Percentiles rank a stretch among this genome's conserved stretches.
phyloP scores from a whole-genome alignment of 2,888 invertebrate genomes.

The Lasioglossum vierecki region DNA sequence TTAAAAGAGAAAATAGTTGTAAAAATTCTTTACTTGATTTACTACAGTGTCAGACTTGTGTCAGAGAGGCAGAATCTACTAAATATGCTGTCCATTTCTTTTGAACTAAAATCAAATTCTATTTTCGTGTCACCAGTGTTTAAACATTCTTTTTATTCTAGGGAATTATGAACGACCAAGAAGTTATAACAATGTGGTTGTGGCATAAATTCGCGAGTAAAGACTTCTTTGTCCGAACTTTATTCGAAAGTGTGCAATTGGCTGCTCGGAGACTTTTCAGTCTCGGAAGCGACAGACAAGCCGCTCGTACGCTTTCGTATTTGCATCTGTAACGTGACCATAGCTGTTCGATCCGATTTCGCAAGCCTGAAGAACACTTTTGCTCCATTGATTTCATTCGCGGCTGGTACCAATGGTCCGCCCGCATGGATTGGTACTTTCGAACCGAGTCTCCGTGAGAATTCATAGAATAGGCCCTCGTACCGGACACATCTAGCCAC shows the following conservation, averaged over 20 bases:
- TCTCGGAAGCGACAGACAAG: slow-evolving; percentile 6
- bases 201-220: background rate
- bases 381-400: slow-evolving; percentile 63
- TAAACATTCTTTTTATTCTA: background rate
- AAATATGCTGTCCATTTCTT: background rate
- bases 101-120: background rate
- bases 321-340: slow-evolving; percentile 56
- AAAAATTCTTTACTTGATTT: background rate
- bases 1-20: background rate
- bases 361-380: slow-evolving; percentile 68
- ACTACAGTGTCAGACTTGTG: no score
- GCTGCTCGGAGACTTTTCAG: background rate
- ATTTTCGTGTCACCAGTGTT: background rate
- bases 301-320: slow-evolving; percentile 39
- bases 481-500: slow-evolving; percentile 55
- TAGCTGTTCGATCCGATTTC: slow-evolving; percentile 65
- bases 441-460: slow-evolving; percentile 69
- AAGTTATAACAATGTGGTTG: no score
- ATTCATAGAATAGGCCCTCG: slow-evolving; percentile 59
- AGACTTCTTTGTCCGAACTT: background rate
- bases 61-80: no score
- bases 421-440: slow-evolving; percentile 61
- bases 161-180: background rate
- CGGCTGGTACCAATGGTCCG: slow-evolving; percentile 51
- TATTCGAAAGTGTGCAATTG: background rate